phyloP scores from a whole-genome alignment of 2,888 invertebrate genomes.

The Scelioninae gen. 2 region DNA sequence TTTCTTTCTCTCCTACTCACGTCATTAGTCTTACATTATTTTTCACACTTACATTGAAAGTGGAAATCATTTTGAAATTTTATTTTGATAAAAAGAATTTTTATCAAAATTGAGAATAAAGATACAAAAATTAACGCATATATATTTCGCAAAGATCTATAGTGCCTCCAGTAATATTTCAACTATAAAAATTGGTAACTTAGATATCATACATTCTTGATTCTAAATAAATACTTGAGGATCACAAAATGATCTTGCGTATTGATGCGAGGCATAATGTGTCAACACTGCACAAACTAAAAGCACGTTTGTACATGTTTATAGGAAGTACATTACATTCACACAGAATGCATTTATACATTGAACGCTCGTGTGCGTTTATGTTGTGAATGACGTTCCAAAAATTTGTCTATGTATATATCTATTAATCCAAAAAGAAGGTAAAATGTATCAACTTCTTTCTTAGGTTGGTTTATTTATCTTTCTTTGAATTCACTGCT shows the following conservation, averaged over 20 bases:
- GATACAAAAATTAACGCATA: slow-evolving; percentile 3
- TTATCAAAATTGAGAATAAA: neutral
- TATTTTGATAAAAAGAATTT: neutral
- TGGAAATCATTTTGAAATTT: slow-evolving; percentile 3
- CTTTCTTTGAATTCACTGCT: slow-evolving; percentile 65
- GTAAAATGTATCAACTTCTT: neutral
- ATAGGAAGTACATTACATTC: slow-evolving; percentile 48
- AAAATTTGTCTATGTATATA: slow-evolving; percentile 21
- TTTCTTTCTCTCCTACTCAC: neutral
- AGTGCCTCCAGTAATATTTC: slow-evolving; percentile 1
- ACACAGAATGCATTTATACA: slow-evolving; percentile 28
- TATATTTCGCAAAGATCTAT: slow-evolving; percentile 17
- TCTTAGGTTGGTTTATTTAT: slow-evolving; percentile 64
- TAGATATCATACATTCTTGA: slow-evolving; percentile 27
- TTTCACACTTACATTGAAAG: slow-evolving; percentile 11
- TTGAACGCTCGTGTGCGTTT: slow-evolving; percentile 47
- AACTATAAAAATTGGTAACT: slow-evolving; percentile 21
- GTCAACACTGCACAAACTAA: slow-evolving; percentile 21
- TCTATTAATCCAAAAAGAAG: slow-evolving; percentile 16
- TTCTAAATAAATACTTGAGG: slow-evolving; percentile 44
- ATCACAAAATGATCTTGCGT: slow-evolving; percentile 46
- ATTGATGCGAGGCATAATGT: slow-evolving; percentile 36
- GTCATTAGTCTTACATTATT: neutral
- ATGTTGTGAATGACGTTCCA: slow-evolving; percentile 14
- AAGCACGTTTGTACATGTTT: slow-evolving; percentile 19